Evolutionary conservation across 1,140 invertebrate genomes (phyloP).

Genomic region (Semibalanus balanoides): DNA sequence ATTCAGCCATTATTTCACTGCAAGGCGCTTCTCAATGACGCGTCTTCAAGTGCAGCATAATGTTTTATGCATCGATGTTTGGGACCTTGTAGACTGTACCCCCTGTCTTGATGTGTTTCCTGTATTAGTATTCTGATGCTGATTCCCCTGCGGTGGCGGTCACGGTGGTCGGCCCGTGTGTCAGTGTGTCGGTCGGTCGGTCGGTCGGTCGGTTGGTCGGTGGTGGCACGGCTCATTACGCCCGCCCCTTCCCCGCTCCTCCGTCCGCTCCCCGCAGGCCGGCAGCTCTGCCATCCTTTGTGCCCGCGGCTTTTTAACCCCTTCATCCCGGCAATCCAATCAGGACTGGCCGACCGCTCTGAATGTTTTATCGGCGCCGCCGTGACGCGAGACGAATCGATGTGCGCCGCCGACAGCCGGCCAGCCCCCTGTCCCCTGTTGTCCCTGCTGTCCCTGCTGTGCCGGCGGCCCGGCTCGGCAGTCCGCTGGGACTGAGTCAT

Average conservation of each 20-base stretch:
- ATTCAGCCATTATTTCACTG: too few species aligned
- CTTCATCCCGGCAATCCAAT: neutral
- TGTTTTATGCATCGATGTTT: too few species aligned
- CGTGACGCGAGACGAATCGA: neutral
- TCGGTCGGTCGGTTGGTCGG: conserved; percentile 7
- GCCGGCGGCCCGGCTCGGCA: too few species aligned
- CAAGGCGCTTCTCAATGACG: too few species aligned
- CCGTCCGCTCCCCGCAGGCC: too few species aligned
- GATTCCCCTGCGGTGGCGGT: too few species aligned
- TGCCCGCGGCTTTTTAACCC: neutral
- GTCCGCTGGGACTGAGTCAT: neutral
- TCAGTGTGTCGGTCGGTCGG: conserved; percentile 10
- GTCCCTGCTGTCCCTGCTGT: too few species aligned
- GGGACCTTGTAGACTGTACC: too few species aligned
- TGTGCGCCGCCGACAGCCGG: neutral
- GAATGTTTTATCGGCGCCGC: neutral
- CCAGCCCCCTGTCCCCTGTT: too few species aligned
- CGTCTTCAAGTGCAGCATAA: too few species aligned
- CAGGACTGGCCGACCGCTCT: neutral
- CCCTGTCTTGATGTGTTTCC: too few species aligned
- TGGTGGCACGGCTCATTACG: conserved; percentile 3
- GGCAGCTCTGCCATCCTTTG: neutral
- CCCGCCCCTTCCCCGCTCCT: neutral
- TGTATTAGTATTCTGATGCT: too few species aligned
- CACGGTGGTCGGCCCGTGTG: neutral